phyloP scores from a whole-genome alignment of 64 coral and sea anemone genomes.

The Montipora cactus region DNA sequence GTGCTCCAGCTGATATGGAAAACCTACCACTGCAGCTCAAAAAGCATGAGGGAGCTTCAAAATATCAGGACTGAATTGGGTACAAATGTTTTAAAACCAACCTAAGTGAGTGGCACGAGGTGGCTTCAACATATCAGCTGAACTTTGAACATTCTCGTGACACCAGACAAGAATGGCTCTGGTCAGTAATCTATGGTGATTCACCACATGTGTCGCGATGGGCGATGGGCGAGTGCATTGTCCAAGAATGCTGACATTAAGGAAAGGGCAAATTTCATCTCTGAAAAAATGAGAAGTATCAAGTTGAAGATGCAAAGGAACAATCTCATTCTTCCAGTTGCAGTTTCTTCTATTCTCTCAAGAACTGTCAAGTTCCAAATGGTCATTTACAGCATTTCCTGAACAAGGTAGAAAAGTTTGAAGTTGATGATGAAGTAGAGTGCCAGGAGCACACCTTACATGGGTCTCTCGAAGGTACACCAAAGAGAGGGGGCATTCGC shows the following conservation, averaged over 20 bases:
- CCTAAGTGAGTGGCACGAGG: background rate
- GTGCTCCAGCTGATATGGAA: constrained; percentile 4
- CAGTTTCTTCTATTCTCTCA: background rate
- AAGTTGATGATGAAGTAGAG: constrained; percentile 7
- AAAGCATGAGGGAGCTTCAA: background rate
- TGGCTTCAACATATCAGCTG: background rate
- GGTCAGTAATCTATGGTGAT: background rate
- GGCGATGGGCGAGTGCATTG: background rate
- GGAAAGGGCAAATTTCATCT: background rate
- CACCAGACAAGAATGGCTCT: background rate
- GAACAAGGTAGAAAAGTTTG: constrained; percentile 16
- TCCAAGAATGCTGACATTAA: background rate
- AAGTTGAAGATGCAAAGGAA: background rate
- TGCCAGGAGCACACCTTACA: constrained; percentile 23
- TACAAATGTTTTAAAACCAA: background rate
- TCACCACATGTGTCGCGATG: background rate
- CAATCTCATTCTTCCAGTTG: background rate
- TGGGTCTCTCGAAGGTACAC: constrained; percentile 41
- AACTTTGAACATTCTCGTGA: background rate
- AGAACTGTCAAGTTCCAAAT: constrained; percentile 3
- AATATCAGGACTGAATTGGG: background rate
- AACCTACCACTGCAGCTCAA: background rate
- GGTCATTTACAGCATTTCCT: constrained; percentile 29
- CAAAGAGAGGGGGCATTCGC: constrained; percentile 30
- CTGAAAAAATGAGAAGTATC: background rate